Base-by-base conservation (phyloP, 2,888 invertebrate species). In the Ischnura elegans region DNA sequence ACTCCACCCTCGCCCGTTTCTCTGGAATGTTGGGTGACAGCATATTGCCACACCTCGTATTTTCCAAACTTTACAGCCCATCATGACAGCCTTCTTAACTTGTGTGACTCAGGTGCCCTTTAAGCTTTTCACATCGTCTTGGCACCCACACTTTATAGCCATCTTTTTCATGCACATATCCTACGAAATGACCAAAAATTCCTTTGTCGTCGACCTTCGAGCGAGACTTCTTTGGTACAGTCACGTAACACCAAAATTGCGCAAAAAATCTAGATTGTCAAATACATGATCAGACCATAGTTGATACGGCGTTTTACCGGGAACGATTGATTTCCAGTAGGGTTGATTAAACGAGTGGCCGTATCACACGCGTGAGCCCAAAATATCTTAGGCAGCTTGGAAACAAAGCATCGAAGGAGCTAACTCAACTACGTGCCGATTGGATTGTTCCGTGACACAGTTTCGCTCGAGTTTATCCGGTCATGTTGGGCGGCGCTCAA, bases 41-140 rank as follows among this genome's bases (percentile, higher is more conserved):
- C 86, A 93, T 95, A 96, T 93, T 95, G 94, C 94, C 94, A 95
- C 3, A 95, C 94, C 93, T 95, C 95, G 87, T 94, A 94, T 6
- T 94, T 94, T 90, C 95, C 94, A 0, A 94, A 0, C 21, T 95
- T 93, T 47, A 66, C 95, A 95, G 6, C 95, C 95, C 93, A 94
- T 94, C 47, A 94, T 29, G 0, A 94, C 76, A 25, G 95, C 95
- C 76, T 95, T 94, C 94, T 85, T 94, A 0, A 95, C 76, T 94
- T 94, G 94, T 8, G 94, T 94, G 93, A 94, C 94, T 95, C 95
- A 95, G 0, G 95, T 95, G 1, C 95, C 95, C 0, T 93, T 94
- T 16, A 95, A 47, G 2, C 93, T 46, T 87, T 95, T 94, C 43
- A 43, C 43, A 29, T 94, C 94, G n/a, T n/a, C n/a, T n/a, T 85